Percentiles rank a stretch among this genome's conserved stretches.
phyloP scores from a whole-genome alignment of 2,113 vertebrate species.

The Gobius niger region DNA sequence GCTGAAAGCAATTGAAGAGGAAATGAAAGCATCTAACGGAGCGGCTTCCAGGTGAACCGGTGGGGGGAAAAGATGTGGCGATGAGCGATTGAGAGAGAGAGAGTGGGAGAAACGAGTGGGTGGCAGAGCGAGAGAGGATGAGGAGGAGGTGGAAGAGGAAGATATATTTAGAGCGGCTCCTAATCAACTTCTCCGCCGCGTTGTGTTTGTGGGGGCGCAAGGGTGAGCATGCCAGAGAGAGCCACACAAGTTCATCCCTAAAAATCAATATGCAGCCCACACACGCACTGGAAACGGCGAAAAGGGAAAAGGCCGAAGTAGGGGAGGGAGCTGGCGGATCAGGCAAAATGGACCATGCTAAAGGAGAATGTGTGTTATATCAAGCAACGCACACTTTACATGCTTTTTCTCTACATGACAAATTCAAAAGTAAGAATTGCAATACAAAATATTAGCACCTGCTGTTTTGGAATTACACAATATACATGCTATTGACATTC shows the following conservation, averaged over 20 bases:
- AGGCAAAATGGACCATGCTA: constrained; percentile 14
- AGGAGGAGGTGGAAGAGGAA: constrained; percentile 49
- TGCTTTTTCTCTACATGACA: too few species aligned
- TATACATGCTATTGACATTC: not conserved
- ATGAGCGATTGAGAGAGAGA: constrained; percentile 46
- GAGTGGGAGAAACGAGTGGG: constrained; percentile 55
- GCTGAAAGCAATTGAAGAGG: constrained; percentile 39
- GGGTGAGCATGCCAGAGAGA: constrained; percentile 40
- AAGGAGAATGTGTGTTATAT: constrained; percentile 13
- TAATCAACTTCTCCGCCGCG: constrained; percentile 76
- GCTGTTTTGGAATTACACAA: not conserved
- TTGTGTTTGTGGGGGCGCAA: constrained; percentile 68
- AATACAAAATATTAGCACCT: not conserved
- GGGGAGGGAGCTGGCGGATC: constrained; percentile 35
- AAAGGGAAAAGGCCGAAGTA: constrained; percentile 21
- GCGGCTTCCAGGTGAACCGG: constrained; percentile 42
- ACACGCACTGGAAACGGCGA: constrained; percentile 43
- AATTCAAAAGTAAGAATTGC: too few species aligned
- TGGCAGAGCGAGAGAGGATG: constrained; percentile 42
- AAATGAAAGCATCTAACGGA: constrained; percentile 50
- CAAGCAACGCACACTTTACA: not conserved
- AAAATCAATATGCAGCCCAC: constrained; percentile 75
- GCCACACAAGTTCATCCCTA: constrained; percentile 60
- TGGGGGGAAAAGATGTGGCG: constrained; percentile 37
- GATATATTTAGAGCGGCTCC: constrained; percentile 76